Conservation (phyloP, 2,888 invertebrate species). For the Meteorus cinctellus region DNA sequence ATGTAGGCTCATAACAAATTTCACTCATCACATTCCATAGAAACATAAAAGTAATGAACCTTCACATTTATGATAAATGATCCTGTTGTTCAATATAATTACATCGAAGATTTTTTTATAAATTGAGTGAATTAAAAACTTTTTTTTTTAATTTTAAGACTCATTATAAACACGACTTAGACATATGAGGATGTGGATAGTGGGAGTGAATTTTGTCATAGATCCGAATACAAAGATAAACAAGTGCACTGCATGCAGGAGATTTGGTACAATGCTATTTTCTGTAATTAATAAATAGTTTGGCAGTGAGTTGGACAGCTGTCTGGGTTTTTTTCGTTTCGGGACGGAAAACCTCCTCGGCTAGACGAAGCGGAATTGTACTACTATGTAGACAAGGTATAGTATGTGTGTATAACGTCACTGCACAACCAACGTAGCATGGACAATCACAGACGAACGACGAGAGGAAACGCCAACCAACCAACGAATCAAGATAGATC, state of each 20-base stretch:
- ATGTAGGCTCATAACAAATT: background rate
- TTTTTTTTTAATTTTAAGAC: too few relatives aligned
- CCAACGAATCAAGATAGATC: slow-evolving; percentile 75
- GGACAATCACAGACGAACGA: slow-evolving; percentile 59
- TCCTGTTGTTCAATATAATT: too few relatives aligned
- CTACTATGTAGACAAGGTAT: slow-evolving; percentile 31
- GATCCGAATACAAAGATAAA: slow-evolving; percentile 59
- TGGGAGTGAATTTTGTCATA: background rate
- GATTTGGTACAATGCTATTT: background rate
- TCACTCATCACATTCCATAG: background rate
- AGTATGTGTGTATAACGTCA: slow-evolving; percentile 49
- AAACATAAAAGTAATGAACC: background rate
- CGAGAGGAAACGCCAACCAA: slow-evolving; percentile 61
- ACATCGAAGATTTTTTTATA: too few relatives aligned
- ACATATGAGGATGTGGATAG: background rate
- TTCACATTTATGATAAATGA: too few relatives aligned
- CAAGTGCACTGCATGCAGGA: slow-evolving; percentile 57
- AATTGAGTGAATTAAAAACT: too few relatives aligned
- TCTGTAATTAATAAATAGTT: slow-evolving; percentile 72
- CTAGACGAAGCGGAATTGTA: slow-evolving; percentile 47
- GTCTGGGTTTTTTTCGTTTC: slow-evolving; percentile 63
- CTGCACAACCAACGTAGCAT: slow-evolving; percentile 59
- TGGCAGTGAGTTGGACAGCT: slow-evolving; percentile 72
- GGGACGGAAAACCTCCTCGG: slow-evolving; percentile 58
- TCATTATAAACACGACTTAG: too few relatives aligned